Percentiles rank a stretch among this genome's conserved stretches.
Evolutionary conservation across 2,797 vertebrate genomes (phyloP).

Genomic region (Tapera naevia): DNA sequence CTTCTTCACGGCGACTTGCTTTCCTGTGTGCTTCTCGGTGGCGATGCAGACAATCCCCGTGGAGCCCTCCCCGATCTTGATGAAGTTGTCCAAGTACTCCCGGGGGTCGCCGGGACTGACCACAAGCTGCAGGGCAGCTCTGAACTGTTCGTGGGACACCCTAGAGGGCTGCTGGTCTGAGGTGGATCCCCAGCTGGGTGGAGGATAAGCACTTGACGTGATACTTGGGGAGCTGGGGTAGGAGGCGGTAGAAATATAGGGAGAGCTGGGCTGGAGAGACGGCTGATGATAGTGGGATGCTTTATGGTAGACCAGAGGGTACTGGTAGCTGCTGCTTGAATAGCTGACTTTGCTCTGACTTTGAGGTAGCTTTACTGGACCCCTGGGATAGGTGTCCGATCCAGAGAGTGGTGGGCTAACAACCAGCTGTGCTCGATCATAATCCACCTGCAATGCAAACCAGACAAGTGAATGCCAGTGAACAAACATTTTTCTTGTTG

Average conservation of each 20-base stretch:
- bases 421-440: constrained; percentile 87
- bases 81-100: constrained; percentile 96
- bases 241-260: constrained; percentile 88
- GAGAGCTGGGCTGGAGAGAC: constrained; percentile 88
- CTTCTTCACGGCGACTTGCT: constrained; percentile 98
- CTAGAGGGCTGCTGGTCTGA: constrained; percentile 93
- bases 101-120: constrained; percentile 95
- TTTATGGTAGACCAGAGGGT: constrained; percentile 89
- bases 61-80: constrained; percentile 98
- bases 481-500: not conserved
- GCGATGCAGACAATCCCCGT: constrained; percentile 98
- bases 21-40: constrained; percentile 95
- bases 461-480: not conserved
- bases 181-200: constrained; percentile 95
- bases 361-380: constrained; percentile 94
- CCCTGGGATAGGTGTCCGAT: constrained; percentile 90
- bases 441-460: constrained; percentile 84
- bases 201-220: constrained; percentile 89
- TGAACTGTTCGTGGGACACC: constrained; percentile 97
- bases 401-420: constrained; percentile 87
- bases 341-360: constrained; percentile 89
- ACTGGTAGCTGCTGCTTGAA: constrained; percentile 86
- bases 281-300: constrained; percentile 88
- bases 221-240: constrained; percentile 94
- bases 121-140: constrained; percentile 95